Evolutionary conservation across 2,888 invertebrate species (phyloP), one percentile per base, ranked within the genome.

Genomic region (Cylloceria caligata): DNA sequence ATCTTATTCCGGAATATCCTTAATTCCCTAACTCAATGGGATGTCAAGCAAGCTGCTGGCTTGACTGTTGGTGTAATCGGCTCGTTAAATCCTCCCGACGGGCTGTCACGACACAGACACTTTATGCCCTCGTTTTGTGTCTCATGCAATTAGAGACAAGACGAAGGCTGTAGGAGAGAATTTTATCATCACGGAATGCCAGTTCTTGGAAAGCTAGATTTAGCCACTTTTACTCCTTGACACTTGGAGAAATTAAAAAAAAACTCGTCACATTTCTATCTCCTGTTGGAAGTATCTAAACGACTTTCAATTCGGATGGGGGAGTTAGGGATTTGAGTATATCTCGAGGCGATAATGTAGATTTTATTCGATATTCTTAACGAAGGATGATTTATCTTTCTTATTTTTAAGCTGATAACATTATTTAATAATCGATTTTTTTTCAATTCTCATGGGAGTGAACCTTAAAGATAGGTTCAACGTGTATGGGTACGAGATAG

Each of bases 31-130:
- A n/a, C n/a, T n/a, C n/a, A n/a, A n/a, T n/a, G n/a, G n/a, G n/a
- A n/a, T n/a, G 7, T 55, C 57, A 57, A 57, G n/a, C 57, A 34
- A 57, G 57, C 9, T n/a, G n/a, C n/a, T 57, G n/a, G 5, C 57
- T 57, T 57, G 57, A 57, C 57, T 57, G 34, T 55, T 55, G n/a
- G 55, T 34, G 34, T 30, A 16, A 34, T n/a, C 30, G 30, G 34
- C n/a, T 6, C 30, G 30, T 34, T 34, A 16, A 60, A 34, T 13
- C 34, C 34, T 34, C 34, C 9, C 34, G 16, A 6, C 30, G 60
- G 9, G 19, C 7, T 60, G 60, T 19, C 34, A 60, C 60, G 34
- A 34, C 34, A 36, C 36, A 7, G 16, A 2, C 60, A 16, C 60
- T 60, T 60, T 34, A 30, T 36, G 9, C 60, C 34, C 34, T 60